Conservation (phyloP, 2,888 invertebrate genomes). For the Hirudinaria manillensis region DNA sequence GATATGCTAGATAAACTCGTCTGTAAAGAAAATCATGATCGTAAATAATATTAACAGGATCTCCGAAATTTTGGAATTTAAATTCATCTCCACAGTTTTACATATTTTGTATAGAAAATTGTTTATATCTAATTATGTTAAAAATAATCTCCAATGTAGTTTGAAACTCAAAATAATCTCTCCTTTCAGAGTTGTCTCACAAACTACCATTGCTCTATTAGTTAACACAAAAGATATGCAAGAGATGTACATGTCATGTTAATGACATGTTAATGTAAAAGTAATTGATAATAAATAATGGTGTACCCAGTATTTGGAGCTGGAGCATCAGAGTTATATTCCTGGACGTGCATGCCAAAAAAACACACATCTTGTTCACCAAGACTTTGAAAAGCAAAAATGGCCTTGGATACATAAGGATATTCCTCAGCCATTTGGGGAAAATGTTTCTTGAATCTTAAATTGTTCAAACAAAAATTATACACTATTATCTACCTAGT, state of each 20-base stretch:
- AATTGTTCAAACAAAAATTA: neutral
- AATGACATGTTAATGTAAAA: neutral
- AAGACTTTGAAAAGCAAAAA: constrained; percentile 22
- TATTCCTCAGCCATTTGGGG: constrained; percentile 22
- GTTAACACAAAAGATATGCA: no score
- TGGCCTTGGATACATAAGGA: constrained; percentile 26
- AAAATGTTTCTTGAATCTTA: constrained; percentile 26
- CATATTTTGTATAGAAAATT: no score
- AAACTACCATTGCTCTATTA: no score
- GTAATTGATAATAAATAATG: neutral
- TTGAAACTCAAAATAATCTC: no score
- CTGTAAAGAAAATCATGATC: constrained; percentile 53
- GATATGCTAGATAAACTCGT: constrained; percentile 95
- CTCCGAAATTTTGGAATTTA: no score
- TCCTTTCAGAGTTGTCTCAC: no score
- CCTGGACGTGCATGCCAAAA: constrained; percentile 99
- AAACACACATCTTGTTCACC: constrained; percentile 85
- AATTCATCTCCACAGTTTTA: no score
- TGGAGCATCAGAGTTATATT: constrained; percentile 93
- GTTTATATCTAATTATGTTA: no score
- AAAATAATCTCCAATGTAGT: no score
- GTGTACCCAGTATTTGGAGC: constrained; percentile 73
- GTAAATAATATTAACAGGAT: no score
- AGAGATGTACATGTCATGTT: no score
- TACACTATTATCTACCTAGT: neutral